A percentile compares a stretch with the other conserved stretches of the same genome.
Evolutionary conservation across 2,888 invertebrate species (phyloP).

Genomic region (Flabesymbios commensalis): DNA sequence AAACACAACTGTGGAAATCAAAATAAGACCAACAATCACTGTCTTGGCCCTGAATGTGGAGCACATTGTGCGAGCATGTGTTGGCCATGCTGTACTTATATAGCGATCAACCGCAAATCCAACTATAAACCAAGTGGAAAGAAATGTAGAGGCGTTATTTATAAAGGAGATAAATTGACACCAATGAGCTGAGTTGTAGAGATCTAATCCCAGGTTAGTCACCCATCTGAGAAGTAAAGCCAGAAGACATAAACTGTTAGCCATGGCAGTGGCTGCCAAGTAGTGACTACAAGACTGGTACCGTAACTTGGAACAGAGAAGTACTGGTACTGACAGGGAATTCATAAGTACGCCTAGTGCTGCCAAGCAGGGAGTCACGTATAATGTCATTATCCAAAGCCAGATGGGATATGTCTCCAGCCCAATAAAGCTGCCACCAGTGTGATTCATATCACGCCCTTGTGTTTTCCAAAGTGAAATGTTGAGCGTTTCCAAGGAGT

Average conservation of each 20-base stretch:
- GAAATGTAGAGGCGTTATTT: slow-evolving; percentile 7
- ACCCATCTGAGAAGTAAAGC: slow-evolving; percentile 9
- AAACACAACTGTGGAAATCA: slow-evolving; percentile 8
- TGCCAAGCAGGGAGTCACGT: too few species aligned
- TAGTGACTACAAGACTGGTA: slow-evolving; percentile 5
- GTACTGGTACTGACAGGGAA: too few species aligned
- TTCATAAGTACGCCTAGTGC: too few species aligned
- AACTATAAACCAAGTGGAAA: slow-evolving; percentile 15
- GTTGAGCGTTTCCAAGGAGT: too few species aligned
- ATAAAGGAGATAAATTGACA: slow-evolving; percentile 20
- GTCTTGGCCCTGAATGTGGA: slow-evolving; percentile 10
- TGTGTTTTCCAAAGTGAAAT: too few species aligned
- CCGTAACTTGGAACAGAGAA: not conserved
- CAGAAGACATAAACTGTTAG: slow-evolving; percentile 10
- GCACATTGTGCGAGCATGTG: not conserved
- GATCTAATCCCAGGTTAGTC: not conserved
- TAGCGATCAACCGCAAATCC: slow-evolving; percentile 11
- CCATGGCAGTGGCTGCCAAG: slow-evolving; percentile 2
- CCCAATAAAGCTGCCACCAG: too few species aligned
- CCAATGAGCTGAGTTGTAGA: slow-evolving; percentile 1
- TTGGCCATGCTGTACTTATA: not conserved
- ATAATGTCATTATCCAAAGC: too few species aligned
- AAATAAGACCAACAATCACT: not conserved
- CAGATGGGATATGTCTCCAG: too few species aligned
- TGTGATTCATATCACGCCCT: too few species aligned